A percentile compares a stretch with the other conserved stretches of the same genome.
phyloP scores from a whole-genome alignment of 2,888 invertebrate genomes.

The Agrochola lota region DNA sequence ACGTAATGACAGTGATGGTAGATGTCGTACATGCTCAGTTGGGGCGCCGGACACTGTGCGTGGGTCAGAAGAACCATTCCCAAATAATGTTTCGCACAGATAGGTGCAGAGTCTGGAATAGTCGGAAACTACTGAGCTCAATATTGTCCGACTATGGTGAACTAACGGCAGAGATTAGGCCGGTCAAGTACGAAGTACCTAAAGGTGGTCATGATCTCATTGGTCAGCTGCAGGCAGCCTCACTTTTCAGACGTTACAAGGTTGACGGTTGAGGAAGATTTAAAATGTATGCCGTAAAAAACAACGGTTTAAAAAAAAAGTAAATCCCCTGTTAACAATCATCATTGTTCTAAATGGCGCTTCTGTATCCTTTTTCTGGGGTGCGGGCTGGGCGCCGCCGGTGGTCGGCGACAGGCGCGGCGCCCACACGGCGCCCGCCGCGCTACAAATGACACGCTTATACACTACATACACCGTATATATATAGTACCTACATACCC shows the following conservation, averaged over 20 bases:
- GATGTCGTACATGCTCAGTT: conserved; percentile 43
- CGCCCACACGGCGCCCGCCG: conserved; percentile 73
- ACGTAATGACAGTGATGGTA: conserved; percentile 63
- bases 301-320: not conserved
- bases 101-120: not conserved
- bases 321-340: not conserved
- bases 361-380: conserved; percentile 42
- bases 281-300: not conserved
- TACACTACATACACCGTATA: conserved; percentile 35
- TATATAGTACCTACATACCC: conserved; percentile 28
- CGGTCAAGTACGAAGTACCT: not conserved
- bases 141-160: not conserved
- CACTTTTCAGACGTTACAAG: not conserved
- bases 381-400: conserved; percentile 61
- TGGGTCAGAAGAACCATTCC: conserved; percentile 22
- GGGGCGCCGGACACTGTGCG: conserved; percentile 8
- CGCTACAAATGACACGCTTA: conserved; percentile 71
- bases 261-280: not conserved
- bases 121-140: not conserved
- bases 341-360: conserved; percentile 37
- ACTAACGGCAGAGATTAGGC: not conserved
- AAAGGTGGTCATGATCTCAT: not conserved
- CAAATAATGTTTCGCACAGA: not conserved
- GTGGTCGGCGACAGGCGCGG: conserved; percentile 66
- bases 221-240: not conserved